These are phyloP conservation scores for Agonopterix subpropinquella DNA, from an alignment of 2,888 invertebrate genomes.

Conservation along the genomic window DNA sequence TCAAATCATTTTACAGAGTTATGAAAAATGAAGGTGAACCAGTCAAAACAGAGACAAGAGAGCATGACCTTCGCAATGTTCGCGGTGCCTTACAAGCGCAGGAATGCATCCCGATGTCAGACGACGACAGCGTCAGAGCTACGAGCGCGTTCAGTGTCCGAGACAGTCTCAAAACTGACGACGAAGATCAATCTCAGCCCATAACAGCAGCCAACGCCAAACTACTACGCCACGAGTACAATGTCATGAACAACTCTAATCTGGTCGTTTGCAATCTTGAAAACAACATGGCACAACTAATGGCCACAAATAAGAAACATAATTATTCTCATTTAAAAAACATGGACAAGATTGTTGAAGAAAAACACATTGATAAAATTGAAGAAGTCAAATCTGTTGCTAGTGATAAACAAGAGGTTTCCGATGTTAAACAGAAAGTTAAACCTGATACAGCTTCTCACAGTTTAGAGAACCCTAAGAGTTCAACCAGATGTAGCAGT, in stretches of 20 bases:
- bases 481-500: conserved; percentile 58
- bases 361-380: conserved; percentile 40
- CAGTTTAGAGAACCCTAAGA: conserved; percentile 63
- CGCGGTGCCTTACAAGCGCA: conserved; percentile 52
- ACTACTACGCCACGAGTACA: conserved; percentile 62
- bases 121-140: conserved; percentile 68
- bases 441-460: conserved; percentile 65
- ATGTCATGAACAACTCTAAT: conserved; percentile 67
- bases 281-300: conserved; percentile 67
- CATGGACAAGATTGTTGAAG: conserved; percentile 67
- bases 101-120: conserved; percentile 66
- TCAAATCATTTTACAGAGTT: conserved; percentile 20
- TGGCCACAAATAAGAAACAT: conserved; percentile 54
- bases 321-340: conserved; percentile 37
- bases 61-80: conserved; percentile 56
- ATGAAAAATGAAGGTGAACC: conserved; percentile 38
- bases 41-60: conserved; percentile 42
- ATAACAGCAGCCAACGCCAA: conserved; percentile 65
- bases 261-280: conserved; percentile 67
- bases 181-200: conserved; percentile 64
- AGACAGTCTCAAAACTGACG: conserved; percentile 69
- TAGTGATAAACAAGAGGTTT: conserved; percentile 24
- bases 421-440: conserved; percentile 41
- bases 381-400: conserved; percentile 21
- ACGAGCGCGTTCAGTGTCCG: conserved; percentile 68